Evolutionary conservation across 2,797 vertebrate genomes (phyloP).

Genomic region (Rhinichthys osculus): DNA sequence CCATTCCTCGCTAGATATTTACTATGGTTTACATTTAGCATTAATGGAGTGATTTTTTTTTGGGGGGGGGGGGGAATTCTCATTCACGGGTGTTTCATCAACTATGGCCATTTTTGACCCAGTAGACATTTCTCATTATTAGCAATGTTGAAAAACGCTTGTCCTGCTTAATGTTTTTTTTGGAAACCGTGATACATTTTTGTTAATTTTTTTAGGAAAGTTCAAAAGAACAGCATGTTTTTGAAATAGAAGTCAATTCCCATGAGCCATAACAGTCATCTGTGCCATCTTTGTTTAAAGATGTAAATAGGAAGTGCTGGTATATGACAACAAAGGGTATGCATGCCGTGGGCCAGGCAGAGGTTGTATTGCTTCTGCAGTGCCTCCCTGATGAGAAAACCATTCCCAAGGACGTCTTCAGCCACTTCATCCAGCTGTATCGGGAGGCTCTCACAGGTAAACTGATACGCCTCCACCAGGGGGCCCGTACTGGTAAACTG

Average conservation of each 20-base stretch:
- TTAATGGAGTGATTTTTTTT: not conserved
- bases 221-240: not conserved
- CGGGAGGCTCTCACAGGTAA: constrained; percentile 93
- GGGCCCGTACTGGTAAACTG: constrained; percentile 27
- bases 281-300: constrained; percentile 70
- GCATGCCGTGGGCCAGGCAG: constrained; percentile 95
- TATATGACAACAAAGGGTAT: constrained; percentile 97
- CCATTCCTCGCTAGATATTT: not conserved
- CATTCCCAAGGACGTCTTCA: constrained; percentile 95
- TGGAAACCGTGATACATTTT: not conserved
- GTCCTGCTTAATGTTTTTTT: not conserved
- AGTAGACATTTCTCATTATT: not conserved
- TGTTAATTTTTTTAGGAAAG: not conserved
- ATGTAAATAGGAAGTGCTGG: constrained; percentile 99
- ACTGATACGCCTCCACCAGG: constrained; percentile 17
- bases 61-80: not conserved
- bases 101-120: not conserved
- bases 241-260: not conserved
- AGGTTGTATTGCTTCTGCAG: constrained; percentile 94
- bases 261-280: not conserved
- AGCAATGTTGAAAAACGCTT: not conserved
- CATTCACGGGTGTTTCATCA: not conserved
- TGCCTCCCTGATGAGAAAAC: constrained; percentile 97
- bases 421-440: constrained; percentile 97
- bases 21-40: not conserved